phyloP scores from a whole-genome alignment of 2,797 vertebrate species.

The Pipistrellus pipistrellus region DNA sequence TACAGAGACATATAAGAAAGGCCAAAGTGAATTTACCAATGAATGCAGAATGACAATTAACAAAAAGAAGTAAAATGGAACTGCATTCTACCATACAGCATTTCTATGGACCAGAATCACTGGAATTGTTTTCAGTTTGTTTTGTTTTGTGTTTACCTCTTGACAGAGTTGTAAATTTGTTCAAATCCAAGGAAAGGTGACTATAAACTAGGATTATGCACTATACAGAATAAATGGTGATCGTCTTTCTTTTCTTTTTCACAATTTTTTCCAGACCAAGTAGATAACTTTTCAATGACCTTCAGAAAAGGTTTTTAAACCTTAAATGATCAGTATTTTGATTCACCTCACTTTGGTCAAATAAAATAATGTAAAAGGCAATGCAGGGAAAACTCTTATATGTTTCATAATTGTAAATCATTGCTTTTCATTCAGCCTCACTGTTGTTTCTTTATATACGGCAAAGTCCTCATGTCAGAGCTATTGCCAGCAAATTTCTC shows the following conservation, averaged over 20 bases:
- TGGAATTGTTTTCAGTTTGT: neutral
- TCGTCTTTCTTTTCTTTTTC: neutral
- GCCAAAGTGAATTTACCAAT: constrained; percentile 3
- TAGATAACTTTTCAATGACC: neutral
- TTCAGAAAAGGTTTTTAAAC: neutral
- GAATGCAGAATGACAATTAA: constrained; percentile 21
- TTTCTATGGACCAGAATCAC: neutral
- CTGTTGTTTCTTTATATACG: neutral
- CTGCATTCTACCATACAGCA: constrained; percentile 1
- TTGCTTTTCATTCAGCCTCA: neutral
- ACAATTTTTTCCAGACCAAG: neutral
- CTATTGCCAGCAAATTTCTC: neutral
- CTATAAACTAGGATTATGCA: neutral
- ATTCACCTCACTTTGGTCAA: neutral
- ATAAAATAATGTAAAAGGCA: neutral
- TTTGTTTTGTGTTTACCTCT: neutral
- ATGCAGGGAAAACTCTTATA: neutral
- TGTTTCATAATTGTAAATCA: neutral
- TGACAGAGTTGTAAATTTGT: neutral
- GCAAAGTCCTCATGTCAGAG: neutral
- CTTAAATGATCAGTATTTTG: neutral
- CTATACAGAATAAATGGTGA: neutral
- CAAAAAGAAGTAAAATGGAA: constrained; percentile 43
- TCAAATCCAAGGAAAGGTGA: neutral
- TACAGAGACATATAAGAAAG: neutral